Evolutionary conservation across 1,140 invertebrate genomes (phyloP), one percentile per base, ranked within the genome.

Genomic region (Calycopis cecrops): DNA sequence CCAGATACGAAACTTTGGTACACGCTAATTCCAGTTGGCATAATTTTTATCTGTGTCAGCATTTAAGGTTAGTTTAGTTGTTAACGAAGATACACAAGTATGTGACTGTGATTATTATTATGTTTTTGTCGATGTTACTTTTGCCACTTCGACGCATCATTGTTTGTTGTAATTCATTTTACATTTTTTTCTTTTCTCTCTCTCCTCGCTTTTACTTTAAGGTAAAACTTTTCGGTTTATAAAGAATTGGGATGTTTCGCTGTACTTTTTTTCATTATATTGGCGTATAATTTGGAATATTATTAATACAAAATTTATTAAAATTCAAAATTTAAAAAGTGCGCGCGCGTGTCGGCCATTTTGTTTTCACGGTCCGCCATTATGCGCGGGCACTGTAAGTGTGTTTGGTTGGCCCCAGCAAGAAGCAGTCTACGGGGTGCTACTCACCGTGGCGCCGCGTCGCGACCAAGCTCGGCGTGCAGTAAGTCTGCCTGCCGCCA

Each of bases 381-480:
- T 44, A 9, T 54, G 38, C 33, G 18, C 14, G 16, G 33, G 52
- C 33, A 42, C 33, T 58, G 52, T 52, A 51, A 59, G 52, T 65
- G 56, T 62, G 48, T 59, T 56, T 55, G 42, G 52, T 54, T 54
- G 52, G 66, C 63, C 40, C 63, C 88, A 91, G 91, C 90, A 91
- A 91, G 90, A 91, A 90, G 87, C 89, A 91, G 85, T 66, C 73
- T 55, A 87, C 89, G 70, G 87, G 87, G 60, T 93, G 93, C 90
- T 94, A 94, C 91, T 95, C 94, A 76, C 94, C 95, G 89, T 96
- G 94, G 95, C 92, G 94, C 76, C 92, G 94, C 88, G 94, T 96
- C 84, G 94, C 94, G 85, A 95, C 93, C 87, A 96, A 96, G 89
- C 93, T 96, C 73, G 95, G 95, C 92, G 94, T 96, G 90, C 95